Conservation (phyloP, 1,140 invertebrate genomes). For the Tetragnatha versicolor region DNA sequence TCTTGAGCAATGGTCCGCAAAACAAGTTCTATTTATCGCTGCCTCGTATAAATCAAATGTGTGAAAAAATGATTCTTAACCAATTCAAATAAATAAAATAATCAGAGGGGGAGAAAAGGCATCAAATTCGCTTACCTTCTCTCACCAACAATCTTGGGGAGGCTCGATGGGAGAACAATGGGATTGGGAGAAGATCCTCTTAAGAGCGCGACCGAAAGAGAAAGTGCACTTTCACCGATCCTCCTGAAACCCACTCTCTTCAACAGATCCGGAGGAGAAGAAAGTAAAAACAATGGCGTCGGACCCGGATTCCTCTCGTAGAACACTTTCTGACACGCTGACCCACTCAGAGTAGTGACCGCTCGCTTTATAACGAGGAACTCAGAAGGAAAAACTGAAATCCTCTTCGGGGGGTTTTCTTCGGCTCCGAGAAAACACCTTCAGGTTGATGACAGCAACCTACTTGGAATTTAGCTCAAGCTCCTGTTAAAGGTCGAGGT, state of each 20-base stretch:
- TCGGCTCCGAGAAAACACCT: background rate
- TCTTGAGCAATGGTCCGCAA: no score
- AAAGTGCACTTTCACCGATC: background rate
- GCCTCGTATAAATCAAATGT: no score
- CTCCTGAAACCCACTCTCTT: background rate
- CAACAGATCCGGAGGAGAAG: no score
- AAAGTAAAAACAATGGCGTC: no score
- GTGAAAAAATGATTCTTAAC: no score
- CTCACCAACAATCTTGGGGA: no score
- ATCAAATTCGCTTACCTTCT: no score
- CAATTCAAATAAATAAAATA: no score
- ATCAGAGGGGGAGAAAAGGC: no score
- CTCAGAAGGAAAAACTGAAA: background rate
- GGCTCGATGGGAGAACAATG: background rate
- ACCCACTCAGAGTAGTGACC: constrained; percentile 40
- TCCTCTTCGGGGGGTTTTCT: background rate
- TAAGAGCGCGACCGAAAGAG: constrained; percentile 16
- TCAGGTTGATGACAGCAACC: constrained; percentile 34
- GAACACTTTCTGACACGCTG: constrained; percentile 21
- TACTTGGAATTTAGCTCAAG: constrained; percentile 27
- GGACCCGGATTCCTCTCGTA: background rate
- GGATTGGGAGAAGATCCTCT: background rate
- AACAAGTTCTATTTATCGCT: no score
- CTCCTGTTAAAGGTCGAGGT: constrained; percentile 25
- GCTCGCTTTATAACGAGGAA: constrained; percentile 45